Evolutionary conservation across 2,113 vertebrate genomes (phyloP).

Genomic region (Bubo scandiacus): DNA sequence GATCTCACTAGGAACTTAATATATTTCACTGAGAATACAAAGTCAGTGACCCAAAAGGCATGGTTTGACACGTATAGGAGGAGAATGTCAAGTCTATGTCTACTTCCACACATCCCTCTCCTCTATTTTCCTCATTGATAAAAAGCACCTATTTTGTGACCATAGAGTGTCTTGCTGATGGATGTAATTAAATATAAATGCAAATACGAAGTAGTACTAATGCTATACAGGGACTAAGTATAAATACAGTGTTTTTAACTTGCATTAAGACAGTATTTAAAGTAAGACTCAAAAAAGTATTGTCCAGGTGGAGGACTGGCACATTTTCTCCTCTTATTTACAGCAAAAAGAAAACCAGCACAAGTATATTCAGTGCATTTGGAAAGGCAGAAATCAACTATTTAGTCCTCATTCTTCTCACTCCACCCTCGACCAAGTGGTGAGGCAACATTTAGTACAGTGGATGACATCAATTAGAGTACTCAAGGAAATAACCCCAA

Average conservation of each 20-base stretch:
- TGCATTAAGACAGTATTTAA: neutral
- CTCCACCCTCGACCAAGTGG: neutral
- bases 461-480: neutral
- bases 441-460: neutral
- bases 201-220: neutral
- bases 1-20: neutral
- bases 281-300: neutral
- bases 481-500: neutral
- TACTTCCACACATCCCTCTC: neutral
- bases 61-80: neutral
- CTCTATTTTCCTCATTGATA: neutral
- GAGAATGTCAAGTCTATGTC: neutral
- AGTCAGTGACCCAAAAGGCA: neutral
- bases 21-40: neutral
- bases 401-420: neutral
- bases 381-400: neutral
- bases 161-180: neutral
- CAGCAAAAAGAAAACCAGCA: neutral
- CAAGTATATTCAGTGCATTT: neutral
- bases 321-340: neutral
- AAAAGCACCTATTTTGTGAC: neutral
- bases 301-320: neutral
- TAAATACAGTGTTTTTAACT: neutral
- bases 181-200: neutral
- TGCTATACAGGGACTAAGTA: neutral